Percentiles rank a stretch among this genome's conserved stretches.
These are phyloP conservation scores for Myxocyprinus asiaticus DNA, from an alignment of 2,113 vertebrate genomes.

Conservation along the genomic window DNA sequence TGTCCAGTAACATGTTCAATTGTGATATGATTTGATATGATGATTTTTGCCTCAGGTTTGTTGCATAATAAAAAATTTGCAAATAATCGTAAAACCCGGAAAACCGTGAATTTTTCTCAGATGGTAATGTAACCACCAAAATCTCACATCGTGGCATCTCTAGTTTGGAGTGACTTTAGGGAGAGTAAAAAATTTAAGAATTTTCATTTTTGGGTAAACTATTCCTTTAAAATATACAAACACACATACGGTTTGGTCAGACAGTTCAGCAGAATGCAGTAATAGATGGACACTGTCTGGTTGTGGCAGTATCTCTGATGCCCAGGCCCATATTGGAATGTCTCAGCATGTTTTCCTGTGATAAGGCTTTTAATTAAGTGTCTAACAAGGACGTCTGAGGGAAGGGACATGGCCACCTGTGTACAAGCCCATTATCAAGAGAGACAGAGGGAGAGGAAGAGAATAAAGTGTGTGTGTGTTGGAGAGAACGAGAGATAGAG, in stretches of 20 bases:
- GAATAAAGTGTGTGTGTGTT: neutral
- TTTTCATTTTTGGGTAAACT: too few species aligned
- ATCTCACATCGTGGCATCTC: too few species aligned
- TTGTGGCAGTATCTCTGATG: constrained; percentile 57
- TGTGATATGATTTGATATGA: too few species aligned
- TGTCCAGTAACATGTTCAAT: too few species aligned
- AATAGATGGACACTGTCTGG: constrained; percentile 53
- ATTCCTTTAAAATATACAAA: neutral
- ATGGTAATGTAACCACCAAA: too few species aligned
- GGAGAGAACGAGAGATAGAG: neutral
- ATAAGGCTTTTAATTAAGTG: constrained; percentile 70
- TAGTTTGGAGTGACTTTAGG: too few species aligned
- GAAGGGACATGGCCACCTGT: constrained; percentile 50
- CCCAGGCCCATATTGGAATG: constrained; percentile 60
- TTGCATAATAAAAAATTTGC: too few species aligned
- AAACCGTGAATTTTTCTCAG: too few species aligned
- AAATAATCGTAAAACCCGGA: too few species aligned
- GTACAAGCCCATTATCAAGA: constrained; percentile 51
- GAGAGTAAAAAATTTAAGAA: too few species aligned
- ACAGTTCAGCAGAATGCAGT: constrained; percentile 46
- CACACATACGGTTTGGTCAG: constrained; percentile 46
- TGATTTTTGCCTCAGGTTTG: too few species aligned
- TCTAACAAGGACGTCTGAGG: constrained; percentile 32
- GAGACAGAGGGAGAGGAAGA: constrained; percentile 10
- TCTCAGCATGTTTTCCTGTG: constrained; percentile 56